Conservation (phyloP, 1,140 invertebrate genomes). For the Aporrectodea caliginosa region DNA sequence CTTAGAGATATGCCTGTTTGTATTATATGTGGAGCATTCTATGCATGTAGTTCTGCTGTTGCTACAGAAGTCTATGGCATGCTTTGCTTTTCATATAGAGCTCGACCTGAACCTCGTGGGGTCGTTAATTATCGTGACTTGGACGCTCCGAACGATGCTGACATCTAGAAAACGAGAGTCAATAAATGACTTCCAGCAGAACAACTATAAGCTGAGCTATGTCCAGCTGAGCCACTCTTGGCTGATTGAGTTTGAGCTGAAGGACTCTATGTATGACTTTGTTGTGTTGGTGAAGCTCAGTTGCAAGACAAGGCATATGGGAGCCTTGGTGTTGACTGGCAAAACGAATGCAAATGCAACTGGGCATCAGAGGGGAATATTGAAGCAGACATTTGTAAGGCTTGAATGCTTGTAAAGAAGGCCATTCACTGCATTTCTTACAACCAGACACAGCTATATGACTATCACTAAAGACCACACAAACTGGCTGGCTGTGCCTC, state of each 20-base stretch:
- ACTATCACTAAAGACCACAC: no score
- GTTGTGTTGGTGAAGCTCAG: not conserved
- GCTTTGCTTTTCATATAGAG: conserved; percentile 37
- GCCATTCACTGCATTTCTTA: no score
- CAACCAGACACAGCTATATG: no score
- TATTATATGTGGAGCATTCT: no score
- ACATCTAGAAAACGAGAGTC: conserved; percentile 43
- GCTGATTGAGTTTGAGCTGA: not conserved
- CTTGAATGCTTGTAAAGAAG: no score
- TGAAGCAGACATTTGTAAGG: no score
- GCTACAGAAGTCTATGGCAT: no score
- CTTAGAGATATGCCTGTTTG: no score
- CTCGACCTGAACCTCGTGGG: conserved; percentile 61
- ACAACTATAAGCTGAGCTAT: not conserved
- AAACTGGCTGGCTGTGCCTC: no score
- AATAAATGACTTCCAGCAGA: not conserved
- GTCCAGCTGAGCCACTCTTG: not conserved
- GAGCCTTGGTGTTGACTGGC: not conserved
- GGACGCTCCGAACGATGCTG: conserved; percentile 71
- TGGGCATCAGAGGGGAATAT: no score
- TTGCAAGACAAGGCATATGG: not conserved
- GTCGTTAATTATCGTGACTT: conserved; percentile 78
- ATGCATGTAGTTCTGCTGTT: no score
- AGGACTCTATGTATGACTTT: not conserved
- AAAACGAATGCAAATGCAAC: not conserved